Evolutionary conservation across 2,797 vertebrate species (phyloP), one percentile per base, ranked within the genome.

Genomic region (Basileuterus tristriatus): DNA sequence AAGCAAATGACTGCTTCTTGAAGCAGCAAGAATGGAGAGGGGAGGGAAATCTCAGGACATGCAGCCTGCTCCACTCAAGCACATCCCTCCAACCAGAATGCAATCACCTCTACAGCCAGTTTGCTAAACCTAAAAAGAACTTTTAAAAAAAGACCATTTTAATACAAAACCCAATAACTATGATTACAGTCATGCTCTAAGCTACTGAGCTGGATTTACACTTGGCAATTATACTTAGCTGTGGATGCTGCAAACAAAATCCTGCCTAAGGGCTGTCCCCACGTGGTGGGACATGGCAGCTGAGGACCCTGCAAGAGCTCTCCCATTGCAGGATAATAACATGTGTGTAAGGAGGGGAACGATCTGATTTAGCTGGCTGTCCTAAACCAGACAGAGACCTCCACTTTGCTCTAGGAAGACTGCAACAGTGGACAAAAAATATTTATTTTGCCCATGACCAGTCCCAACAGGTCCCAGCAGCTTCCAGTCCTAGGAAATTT

Each of bases 371-470:
- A 96, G 97, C 4, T 49, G 24, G 41, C 97, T 98, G 60, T 87
- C 56, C 92, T 93, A 97, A 97, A 96, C 82, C 96, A 96, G 97
- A 97, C 97, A 98, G 98, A 98, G 97, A 96, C 97, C 98, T 97
- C 97, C 97, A 84, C 52, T 94, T 98, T 95, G 71, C 82, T 97
- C 95, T 97, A 97, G 98, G 98, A 98, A 96, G 91, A 52, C 97
- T 97, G 97, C 97, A 74, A 67, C 0, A 12, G 84, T 29, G 93
- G 97, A 97, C 98, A 98, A 98, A 96, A 91, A 39, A 46, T 5
- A 56, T 30, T 71, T 82, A 43, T 91, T 96, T 95, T 98, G 97
- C 92, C 97, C 90, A 93, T 2, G 11, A 64, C 26, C 53, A 58
- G 85, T 70, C 90, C 64, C 70, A 85, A 53, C 10, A 58, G 62